A percentile compares a stretch with the other conserved stretches of the same genome.
Conservation (phyloP, 2,113 vertebrate genomes). For the Paralichthys olivaceus region DNA sequence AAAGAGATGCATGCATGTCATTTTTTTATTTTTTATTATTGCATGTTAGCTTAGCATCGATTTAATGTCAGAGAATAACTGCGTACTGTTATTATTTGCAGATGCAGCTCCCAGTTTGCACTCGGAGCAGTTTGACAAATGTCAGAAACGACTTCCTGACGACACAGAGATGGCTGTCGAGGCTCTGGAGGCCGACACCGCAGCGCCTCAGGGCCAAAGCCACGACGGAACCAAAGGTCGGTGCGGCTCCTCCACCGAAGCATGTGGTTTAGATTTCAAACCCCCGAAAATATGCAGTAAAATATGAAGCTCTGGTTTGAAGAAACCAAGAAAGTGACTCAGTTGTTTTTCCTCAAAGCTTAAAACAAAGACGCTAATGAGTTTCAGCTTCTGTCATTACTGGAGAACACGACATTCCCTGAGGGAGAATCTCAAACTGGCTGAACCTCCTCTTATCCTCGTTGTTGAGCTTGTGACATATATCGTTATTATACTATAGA, state of each 20-base stretch:
- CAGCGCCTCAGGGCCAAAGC: slow-evolving; percentile 12
- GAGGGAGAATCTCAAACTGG: slow-evolving; percentile 33
- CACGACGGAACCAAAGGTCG: slow-evolving; percentile 54
- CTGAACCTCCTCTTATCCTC: slow-evolving; percentile 12
- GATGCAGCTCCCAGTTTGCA: slow-evolving; percentile 18
- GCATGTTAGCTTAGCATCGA: neutral
- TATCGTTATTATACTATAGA: too few species aligned
- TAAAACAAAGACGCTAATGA: neutral
- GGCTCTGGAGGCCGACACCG: slow-evolving; percentile 17
- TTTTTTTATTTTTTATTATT: too few species aligned
- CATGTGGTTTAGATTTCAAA: neutral
- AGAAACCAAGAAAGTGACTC: neutral
- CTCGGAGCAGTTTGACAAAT: slow-evolving; percentile 22
- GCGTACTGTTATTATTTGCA: slow-evolving; percentile 35
- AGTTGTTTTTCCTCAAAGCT: neutral
- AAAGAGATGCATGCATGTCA: neutral
- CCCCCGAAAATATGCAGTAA: neutral
- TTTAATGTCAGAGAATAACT: neutral
- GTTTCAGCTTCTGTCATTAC: slow-evolving; percentile 6
- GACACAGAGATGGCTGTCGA: slow-evolving; percentile 54
- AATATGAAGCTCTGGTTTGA: neutral
- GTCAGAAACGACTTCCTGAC: slow-evolving; percentile 6
- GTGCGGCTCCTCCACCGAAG: neutral
- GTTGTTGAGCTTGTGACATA: too few species aligned
- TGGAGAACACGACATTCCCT: slow-evolving; percentile 27